Evolutionary conservation across 2,797 vertebrate species (phyloP).

Genomic region (Lacerta agilis): DNA sequence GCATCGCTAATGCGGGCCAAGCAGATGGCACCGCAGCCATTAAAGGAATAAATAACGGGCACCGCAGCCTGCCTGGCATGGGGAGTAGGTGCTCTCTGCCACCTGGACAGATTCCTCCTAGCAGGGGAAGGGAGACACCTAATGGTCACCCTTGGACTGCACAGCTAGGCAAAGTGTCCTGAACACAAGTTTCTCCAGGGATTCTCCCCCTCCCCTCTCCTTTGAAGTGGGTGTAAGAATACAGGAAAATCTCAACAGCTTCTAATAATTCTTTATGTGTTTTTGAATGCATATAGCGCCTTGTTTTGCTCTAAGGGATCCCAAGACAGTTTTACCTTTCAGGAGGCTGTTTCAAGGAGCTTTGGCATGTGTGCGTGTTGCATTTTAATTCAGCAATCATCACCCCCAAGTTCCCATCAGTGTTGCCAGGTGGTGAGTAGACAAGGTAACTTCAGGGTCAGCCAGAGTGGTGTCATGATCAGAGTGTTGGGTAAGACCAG

Average conservation of each 20-base stretch:
- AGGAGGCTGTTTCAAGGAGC: background rate
- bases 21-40: constrained; percentile 32
- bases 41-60: constrained; percentile 40
- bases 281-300: background rate
- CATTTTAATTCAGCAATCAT: background rate
- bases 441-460: background rate
- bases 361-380: background rate
- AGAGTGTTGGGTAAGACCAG: no score
- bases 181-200: background rate
- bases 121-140: constrained; percentile 28
- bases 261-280: background rate
- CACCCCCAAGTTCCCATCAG: background rate
- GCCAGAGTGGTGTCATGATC: background rate
- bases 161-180: background rate
- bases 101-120: constrained; percentile 20
- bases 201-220: background rate
- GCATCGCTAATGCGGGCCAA: constrained; percentile 35
- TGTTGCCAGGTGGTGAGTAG: background rate
- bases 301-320: background rate
- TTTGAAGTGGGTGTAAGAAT: background rate
- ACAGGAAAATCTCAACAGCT: background rate
- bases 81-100: constrained; percentile 18
- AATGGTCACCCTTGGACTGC: background rate
- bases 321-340: background rate
- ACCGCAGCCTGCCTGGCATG: constrained; percentile 18